Evolutionary conservation across 2,888 invertebrate genomes (phyloP), one percentile per base, ranked within the genome.

Genomic region (Hesperia comma): DNA sequence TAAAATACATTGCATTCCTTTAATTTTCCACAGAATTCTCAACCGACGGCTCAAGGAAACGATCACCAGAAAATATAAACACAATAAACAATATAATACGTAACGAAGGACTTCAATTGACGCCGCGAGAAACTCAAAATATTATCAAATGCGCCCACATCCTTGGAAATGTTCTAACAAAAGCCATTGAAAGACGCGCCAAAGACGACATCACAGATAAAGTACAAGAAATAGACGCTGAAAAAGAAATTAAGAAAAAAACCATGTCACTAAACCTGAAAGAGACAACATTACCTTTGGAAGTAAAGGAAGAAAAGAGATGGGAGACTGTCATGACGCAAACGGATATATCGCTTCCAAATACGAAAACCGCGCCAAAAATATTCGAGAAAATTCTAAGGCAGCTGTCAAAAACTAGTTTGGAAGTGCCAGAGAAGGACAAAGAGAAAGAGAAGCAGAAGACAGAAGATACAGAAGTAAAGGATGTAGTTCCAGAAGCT

Each of bases 341-440:
- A 70, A 92, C 92, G 1, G 92, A 92, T 70, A 92, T 92, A 56
- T 92, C 92, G 3, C 69, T 92, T 41, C 92, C 92, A 0, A 92
- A 92, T 63, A 92, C 92, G 0, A 88, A 86, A 74, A 91, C 90
- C 71, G 92, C 92, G 75, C 92, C 92, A n/a, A 85, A 77, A 71
- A 92, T 92, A 0, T 92, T 92, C 70, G 92, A 92, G 72, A 91
- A 85, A 37, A 92, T 92, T 72, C 76, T 92, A 0, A 72, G 88
- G 12, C 92, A 92, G 64, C 69, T 92, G 14, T 92, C 92, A 0
- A 85, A 83, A 60, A 89, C 84, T 64, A 89, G 90, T 0, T 76
- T 92, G 1, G 90, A 90, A 12, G 88, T 85, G 21, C 63, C 61
- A 14, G 68, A 55, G 1, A 77, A 73, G 69, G 70, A 61, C 26